These are phyloP conservation scores for Drosophila melanogaster DNA, from an alignment of 1,140 invertebrate genomes.

Conservation along the genomic window DNA sequence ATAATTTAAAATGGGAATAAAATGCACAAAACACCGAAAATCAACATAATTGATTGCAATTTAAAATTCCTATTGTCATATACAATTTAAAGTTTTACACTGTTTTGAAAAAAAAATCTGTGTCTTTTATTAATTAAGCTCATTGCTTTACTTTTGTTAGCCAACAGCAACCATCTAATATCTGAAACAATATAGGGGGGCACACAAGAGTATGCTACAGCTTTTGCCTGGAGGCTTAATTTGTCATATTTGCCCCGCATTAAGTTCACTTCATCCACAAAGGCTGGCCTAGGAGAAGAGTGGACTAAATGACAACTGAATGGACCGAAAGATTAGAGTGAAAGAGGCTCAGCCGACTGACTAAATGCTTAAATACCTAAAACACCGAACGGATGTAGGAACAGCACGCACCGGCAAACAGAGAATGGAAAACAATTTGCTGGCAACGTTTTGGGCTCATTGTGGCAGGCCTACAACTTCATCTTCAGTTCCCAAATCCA, in stretches of 20 bases:
- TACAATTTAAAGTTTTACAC: no score
- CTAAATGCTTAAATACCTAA: slow-evolving; percentile 79
- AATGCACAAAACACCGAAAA: no score
- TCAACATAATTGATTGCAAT: no score
- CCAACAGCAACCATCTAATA: slow-evolving; percentile 27
- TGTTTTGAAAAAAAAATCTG: no score
- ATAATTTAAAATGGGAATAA: no score
- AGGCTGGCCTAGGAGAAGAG: slow-evolving; percentile 11
- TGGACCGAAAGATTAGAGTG: slow-evolving; percentile 60
- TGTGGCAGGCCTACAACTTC: slow-evolving; percentile 29
- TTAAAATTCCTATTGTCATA: no score
- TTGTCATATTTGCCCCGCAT: slow-evolving; percentile 43
- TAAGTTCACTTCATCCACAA: slow-evolving; percentile 30
- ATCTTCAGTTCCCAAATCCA: slow-evolving; percentile 5
- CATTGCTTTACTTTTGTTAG: slow-evolving; percentile 11
- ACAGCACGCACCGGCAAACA: slow-evolving; percentile 39
- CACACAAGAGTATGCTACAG: background rate
- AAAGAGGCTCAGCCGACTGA: slow-evolving; percentile 57
- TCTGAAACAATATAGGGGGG: slow-evolving; percentile 5
- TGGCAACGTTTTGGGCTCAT: slow-evolving; percentile 49
- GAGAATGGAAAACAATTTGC: slow-evolving; percentile 77
- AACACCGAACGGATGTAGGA: slow-evolving; percentile 44
- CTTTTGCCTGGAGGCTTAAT: slow-evolving; percentile 33
- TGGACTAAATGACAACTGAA: slow-evolving; percentile 64
- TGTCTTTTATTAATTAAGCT: background rate